phyloP scores from a whole-genome alignment of 2,113 vertebrate genomes.

The Protomyctophum bolini region DNA sequence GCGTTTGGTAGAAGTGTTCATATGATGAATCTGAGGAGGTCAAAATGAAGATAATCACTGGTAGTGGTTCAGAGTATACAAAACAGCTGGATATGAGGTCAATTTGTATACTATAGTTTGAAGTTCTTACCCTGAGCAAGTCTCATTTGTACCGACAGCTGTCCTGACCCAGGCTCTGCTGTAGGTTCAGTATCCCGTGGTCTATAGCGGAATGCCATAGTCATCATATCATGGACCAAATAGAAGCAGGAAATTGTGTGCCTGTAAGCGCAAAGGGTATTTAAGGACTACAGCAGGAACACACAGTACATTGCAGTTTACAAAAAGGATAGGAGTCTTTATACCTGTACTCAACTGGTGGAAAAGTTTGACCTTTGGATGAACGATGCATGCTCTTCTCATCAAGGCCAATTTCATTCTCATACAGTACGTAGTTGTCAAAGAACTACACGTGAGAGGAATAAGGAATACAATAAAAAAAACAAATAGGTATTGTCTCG shows the following conservation, averaged over 20 bases:
- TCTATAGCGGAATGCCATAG: conserved; percentile 46
- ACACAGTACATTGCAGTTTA: too few relatives aligned
- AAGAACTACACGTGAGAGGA: conserved; percentile 62
- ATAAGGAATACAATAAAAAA: not conserved
- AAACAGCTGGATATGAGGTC: too few relatives aligned
- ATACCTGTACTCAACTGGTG: conserved; percentile 65
- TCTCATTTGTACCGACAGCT: conserved; percentile 68
- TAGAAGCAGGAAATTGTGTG: conserved; percentile 75
- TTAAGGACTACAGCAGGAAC: too few relatives aligned
- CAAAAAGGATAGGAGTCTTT: fast-evolving
- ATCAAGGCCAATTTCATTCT: conserved; percentile 69
- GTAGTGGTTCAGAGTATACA: too few relatives aligned
- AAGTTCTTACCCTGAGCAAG: conserved; percentile 60
- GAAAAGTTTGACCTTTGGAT: not conserved
- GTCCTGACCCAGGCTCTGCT: conserved; percentile 64
- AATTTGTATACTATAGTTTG: not conserved
- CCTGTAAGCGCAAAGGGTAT: conserved; percentile 20
- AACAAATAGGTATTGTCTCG: too few relatives aligned
- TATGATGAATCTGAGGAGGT: conserved; percentile 65
- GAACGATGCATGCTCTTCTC: not conserved
- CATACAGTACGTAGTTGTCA: conserved; percentile 69
- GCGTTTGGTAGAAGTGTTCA: conserved; percentile 51
- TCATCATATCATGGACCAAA: conserved; percentile 52
- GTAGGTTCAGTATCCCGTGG: conserved; percentile 30
- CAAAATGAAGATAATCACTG: too few relatives aligned